phyloP scores from a whole-genome alignment of 1,140 invertebrate genomes.

The Dinoponera quadriceps region DNA sequence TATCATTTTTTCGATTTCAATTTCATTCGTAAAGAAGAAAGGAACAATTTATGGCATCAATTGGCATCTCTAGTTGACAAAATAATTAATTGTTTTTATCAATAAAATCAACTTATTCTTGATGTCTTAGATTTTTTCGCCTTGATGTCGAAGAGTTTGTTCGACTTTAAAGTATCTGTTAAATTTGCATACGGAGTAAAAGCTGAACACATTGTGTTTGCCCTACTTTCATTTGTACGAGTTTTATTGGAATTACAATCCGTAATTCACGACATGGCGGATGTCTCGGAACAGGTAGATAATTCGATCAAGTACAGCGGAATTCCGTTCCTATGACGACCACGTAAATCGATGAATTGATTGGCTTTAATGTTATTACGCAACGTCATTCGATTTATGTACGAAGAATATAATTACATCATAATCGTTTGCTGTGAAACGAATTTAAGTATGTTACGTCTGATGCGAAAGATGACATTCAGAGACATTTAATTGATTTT shows the following conservation, averaged over 20 bases:
- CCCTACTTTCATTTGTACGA: conserved; percentile 19
- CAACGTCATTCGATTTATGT: conserved; percentile 39
- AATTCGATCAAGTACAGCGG: conserved; percentile 49
- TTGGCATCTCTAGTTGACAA: too few species aligned
- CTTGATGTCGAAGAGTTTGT: neutral
- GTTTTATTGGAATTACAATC: conserved; percentile 59
- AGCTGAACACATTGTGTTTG: neutral
- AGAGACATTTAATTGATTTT: too few species aligned
- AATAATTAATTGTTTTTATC: too few species aligned
- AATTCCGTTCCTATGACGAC: conserved; percentile 56
- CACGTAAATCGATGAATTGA: conserved; percentile 56
- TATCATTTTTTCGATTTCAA: neutral
- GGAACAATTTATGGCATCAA: too few species aligned
- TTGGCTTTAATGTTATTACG: conserved; percentile 55
- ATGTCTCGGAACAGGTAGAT: conserved; percentile 45
- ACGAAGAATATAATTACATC: conserved; percentile 48
- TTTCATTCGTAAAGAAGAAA: too few species aligned
- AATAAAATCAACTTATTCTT: too few species aligned
- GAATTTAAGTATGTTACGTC: neutral
- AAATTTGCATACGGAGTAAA: neutral
- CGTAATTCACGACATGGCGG: conserved; percentile 39
- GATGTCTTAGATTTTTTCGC: too few species aligned
- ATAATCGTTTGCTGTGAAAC: conserved; percentile 18
- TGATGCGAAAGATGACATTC: too few species aligned
- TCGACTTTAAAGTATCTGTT: conserved; percentile 1